Base-by-base conservation (phyloP, 2,113 vertebrate species). In the Calyptomena viridis region DNA sequence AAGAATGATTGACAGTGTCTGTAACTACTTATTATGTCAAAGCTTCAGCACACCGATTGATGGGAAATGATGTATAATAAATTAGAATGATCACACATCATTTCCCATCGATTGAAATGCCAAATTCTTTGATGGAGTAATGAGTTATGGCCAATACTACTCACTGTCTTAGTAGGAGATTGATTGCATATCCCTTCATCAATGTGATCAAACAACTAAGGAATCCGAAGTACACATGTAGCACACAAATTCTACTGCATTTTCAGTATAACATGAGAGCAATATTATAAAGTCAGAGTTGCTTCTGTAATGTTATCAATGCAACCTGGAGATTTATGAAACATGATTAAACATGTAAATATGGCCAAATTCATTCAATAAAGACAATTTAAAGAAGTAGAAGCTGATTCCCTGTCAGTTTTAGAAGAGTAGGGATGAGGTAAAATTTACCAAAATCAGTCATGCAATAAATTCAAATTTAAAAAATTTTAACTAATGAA, bases 61-160 rank as follows among this genome's bases (percentile, higher is more conserved):
- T 98, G 98, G 98, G 97, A 98, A 98, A 98, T 98, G 98, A 98
- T 98, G 98, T 98, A 98, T 98, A 98, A 98, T 98, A 98, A 98
- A 98, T 98, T 98, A 98, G 98, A 98, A 98, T 98, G 98, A 98
- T 98, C 98, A 98, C 98, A 98, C 98, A 98, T 98, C 98, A 98
- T 98, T 98, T 98, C 98, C 98, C 98, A 98, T 98, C 98, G 98
- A 98, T 98, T 98, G 98, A 98, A 98, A 98, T 98, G 98, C 98
- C 98, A 98, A 98, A 98, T 98, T 96, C 97, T 98, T 96, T 98
- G 98, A 98, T 97, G 95, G 98, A 98, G 97, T 98, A 98, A 98
- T 98, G 98, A 98, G 97, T 98, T 98, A 98, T 98, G 97, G 97
- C 98, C 98, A 98, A 98, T 98, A 98, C 98, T 98, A 98, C 98